These are phyloP conservation scores for Triops longicaudatus DNA, from an alignment of 1,140 invertebrate genomes.

Conservation along the genomic window DNA sequence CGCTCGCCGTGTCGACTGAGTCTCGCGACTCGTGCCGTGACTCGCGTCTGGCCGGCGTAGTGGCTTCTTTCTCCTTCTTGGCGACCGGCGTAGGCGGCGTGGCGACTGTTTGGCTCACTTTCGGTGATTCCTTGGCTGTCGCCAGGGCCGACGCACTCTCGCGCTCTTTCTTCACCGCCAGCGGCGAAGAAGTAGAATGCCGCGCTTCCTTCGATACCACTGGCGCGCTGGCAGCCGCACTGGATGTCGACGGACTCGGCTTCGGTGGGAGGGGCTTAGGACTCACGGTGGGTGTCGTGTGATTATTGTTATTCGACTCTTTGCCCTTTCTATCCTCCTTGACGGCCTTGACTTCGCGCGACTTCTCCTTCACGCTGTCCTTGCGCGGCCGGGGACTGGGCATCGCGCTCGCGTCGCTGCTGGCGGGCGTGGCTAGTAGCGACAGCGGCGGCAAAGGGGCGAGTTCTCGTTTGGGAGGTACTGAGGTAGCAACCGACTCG, in stretches of 20 bases:
- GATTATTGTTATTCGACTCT: not conserved
- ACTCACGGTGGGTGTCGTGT: not conserved
- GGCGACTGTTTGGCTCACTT: conserved; percentile 26
- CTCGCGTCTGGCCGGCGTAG: conserved; percentile 19
- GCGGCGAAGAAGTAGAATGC: not conserved
- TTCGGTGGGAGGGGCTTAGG: not conserved
- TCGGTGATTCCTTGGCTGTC: not conserved
- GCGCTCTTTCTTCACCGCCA: conserved; percentile 20
- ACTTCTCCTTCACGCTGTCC: not conserved
- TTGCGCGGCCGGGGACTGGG: conserved; percentile 2
- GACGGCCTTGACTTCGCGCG: not conserved
- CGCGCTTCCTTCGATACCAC: not conserved
- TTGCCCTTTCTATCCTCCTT: not conserved
- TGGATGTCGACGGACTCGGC: not conserved
- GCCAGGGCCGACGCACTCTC: not conserved
- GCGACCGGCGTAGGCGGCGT: conserved; percentile 30
- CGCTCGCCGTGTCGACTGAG: not conserved
- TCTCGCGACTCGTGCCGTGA: conserved; percentile 23
- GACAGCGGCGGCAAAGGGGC: not conserved
- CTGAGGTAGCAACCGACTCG: not conserved
- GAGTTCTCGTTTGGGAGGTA: not conserved
- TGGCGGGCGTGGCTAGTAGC: not conserved
- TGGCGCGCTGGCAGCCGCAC: not conserved
- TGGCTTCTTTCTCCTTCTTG: conserved; percentile 30
- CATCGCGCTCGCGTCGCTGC: not conserved